Base-by-base conservation (phyloP, 2,888 invertebrate genomes). In the Pterostichus madidus region DNA sequence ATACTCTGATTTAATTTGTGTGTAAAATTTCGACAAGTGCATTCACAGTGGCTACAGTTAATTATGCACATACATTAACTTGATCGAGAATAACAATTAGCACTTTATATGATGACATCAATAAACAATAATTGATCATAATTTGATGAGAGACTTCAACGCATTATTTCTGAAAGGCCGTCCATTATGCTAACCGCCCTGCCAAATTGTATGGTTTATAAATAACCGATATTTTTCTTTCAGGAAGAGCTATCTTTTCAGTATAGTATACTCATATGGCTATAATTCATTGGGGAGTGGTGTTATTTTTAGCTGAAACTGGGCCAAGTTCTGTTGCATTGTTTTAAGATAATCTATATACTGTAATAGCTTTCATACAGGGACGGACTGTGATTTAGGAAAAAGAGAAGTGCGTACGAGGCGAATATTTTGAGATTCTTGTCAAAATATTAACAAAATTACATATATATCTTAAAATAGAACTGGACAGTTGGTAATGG, bases 241-340 rank as follows among this genome's bases (percentile, higher is more conserved):
- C n/a, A 35, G n/a, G 10, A 15, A 15, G 35, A 59, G n/a, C 35
- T n/a, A 64, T 71, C 59, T 17, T n/a, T 17, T 17, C 24, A 31
- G 17, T 52, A 46, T 49, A 64, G 39, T 64, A 3, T n/a, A n/a
- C 32, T 31, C 13, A 32, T 59, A 44, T 17, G 78, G 0, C 56
- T 17, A 78, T 78, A 17, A 59, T 44, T 78, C 56, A 78, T 59
- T 39, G 11, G 46, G 44, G 56, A 39, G 53, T 78, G 59, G 17
- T 7, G 78, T 44, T 78, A 78, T 78, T 78, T 78, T 78, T 78
- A 78, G 78, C n/a, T 32, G 35, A 39, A 78, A 39, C 17, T 15
- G n/a, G 73, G 73, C 46, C 24, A 73, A 46, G 44, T 73, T 73
- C 39, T 46, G 44, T 73, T 59, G 78, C 59, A 39, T 59, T 78